These are phyloP conservation scores for Planococcus citri DNA, from an alignment of 1,140 invertebrate genomes.

Conservation along the genomic window DNA sequence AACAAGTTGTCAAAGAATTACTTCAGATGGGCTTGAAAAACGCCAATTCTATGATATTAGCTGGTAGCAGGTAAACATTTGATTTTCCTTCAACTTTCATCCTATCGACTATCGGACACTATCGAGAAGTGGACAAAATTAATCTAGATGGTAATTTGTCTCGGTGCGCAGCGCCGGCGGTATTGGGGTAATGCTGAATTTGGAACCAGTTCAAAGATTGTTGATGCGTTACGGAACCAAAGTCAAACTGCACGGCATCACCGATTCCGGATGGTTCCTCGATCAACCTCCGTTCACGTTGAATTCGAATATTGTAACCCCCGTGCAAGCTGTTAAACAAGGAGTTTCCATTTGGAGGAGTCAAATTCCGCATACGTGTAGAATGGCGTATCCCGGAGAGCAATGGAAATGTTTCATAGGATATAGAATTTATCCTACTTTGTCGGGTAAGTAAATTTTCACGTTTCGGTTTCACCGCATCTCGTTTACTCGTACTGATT, in stretches of 20 bases:
- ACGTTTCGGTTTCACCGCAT: background rate
- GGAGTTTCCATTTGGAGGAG: conserved; percentile 76
- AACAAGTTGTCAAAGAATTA: conserved; percentile 60
- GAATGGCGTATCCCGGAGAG: conserved; percentile 50
- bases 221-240: conserved; percentile 41
- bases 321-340: conserved; percentile 53
- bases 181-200: conserved; percentile 78
- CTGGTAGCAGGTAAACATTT: conserved; percentile 61
- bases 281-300: conserved; percentile 60
- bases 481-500: background rate
- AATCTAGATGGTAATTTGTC: too few relatives aligned
- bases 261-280: conserved; percentile 89
- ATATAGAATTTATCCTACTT: conserved; percentile 72
- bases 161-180: conserved; percentile 86
- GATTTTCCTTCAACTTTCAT: too few relatives aligned
- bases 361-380: conserved; percentile 60
- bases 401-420: conserved; percentile 88
- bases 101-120: too few relatives aligned
- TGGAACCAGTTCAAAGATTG: conserved; percentile 60
- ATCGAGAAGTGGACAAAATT: too few relatives aligned
- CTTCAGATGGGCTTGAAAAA: conserved; percentile 47
- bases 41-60: conserved; percentile 50
- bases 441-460: conserved; percentile 55
- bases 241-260: conserved; percentile 44
- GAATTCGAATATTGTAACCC: conserved; percentile 35